Percentiles rank a stretch among this genome's conserved stretches.
These are phyloP conservation scores for Monopis laevigella DNA, from an alignment of 2,888 invertebrate genomes.

Conservation along the genomic window DNA sequence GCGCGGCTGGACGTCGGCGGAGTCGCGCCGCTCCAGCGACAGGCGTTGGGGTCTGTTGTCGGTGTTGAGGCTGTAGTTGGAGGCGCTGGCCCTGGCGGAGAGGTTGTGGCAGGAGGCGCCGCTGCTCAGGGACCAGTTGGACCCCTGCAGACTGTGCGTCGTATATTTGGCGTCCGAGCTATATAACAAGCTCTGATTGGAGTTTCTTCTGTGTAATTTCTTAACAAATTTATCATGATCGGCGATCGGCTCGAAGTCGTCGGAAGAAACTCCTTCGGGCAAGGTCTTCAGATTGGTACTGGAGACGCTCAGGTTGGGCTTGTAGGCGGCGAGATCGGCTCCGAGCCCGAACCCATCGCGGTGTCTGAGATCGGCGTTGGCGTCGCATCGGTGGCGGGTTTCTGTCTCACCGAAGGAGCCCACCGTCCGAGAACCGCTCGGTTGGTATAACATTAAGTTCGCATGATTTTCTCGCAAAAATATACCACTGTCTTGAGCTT, in stretches of 20 bases:
- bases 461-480: constrained; percentile 58
- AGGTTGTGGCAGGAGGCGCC: constrained; percentile 55
- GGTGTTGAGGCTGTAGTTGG: constrained; percentile 54
- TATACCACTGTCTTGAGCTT: constrained; percentile 59
- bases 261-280: constrained; percentile 75
- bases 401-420: constrained; percentile 61
- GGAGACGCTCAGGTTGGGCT: constrained; percentile 71
- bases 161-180: constrained; percentile 36
- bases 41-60: constrained; percentile 67
- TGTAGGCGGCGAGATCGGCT: constrained; percentile 69
- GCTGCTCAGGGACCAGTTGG: constrained; percentile 58
- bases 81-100: constrained; percentile 52
- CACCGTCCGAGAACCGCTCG: constrained; percentile 51
- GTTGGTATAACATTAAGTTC: constrained; percentile 57
- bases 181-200: constrained; percentile 69
- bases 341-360: constrained; percentile 43
- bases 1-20: constrained; percentile 50
- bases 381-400: constrained; percentile 31
- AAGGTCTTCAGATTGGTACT: constrained; percentile 77
- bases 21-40: constrained; percentile 83
- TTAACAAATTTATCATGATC: constrained; percentile 54
- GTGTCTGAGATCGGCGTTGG: no score
- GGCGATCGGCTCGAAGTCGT: constrained; percentile 65
- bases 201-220: constrained; percentile 67
- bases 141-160: constrained; percentile 61